These are phyloP conservation scores for Anas acuta DNA, from an alignment of 2,797 vertebrate genomes.

Conservation along the genomic window DNA sequence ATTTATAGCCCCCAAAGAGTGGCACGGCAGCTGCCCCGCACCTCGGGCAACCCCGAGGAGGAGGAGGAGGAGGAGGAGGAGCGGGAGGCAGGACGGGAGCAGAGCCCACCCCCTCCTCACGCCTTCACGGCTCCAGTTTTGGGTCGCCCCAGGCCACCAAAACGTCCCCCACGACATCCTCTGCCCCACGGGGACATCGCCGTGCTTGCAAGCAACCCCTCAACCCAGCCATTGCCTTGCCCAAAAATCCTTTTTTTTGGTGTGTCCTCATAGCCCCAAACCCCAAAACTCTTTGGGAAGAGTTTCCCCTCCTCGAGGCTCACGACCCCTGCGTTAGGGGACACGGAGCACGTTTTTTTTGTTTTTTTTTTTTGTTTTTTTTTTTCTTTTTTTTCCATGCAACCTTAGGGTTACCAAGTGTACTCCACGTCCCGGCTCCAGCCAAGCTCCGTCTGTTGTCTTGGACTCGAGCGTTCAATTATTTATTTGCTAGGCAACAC, in stretches of 20 bases:
- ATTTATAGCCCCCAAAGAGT: conserved; percentile 55
- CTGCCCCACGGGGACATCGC: rapidly evolving
- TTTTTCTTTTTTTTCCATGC: not conserved
- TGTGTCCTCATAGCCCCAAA: too few relatives aligned
- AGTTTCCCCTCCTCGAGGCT: not conserved
- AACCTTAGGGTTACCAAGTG: not conserved
- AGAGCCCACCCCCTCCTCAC: not conserved
- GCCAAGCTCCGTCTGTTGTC: not conserved
- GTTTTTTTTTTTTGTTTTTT: too few relatives aligned
- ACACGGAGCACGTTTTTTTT: not conserved
- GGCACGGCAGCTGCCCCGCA: not conserved
- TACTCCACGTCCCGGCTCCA: not conserved
- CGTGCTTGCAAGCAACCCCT: rapidly evolving
- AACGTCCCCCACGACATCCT: rapidly evolving
- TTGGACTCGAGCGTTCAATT: not conserved
- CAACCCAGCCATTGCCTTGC: not conserved
- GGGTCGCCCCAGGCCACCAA: not conserved
- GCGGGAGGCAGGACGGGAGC: too few relatives aligned
- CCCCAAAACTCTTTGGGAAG: not conserved
- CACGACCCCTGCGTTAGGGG: too few relatives aligned
- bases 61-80: not conserved
- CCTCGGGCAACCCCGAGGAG: not conserved
- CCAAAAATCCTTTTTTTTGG: not conserved
- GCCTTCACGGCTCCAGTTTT: rapidly evolving
- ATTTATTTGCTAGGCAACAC: conserved; percentile 41